These are phyloP conservation scores for Vireo griseus DNA, from an alignment of 2,797 vertebrate species.

Conservation along the genomic window DNA sequence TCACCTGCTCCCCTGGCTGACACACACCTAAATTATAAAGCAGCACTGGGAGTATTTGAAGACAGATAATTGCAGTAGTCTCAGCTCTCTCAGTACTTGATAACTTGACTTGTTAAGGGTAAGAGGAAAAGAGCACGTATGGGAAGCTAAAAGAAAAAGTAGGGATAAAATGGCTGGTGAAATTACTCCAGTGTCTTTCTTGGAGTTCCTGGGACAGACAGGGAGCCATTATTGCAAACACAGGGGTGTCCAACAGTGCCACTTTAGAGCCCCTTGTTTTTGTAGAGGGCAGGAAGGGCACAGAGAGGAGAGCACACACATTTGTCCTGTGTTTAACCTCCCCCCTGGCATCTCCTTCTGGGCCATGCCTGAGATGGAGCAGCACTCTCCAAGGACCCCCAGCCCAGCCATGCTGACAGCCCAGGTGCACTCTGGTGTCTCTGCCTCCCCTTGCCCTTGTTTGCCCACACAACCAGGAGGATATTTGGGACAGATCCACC, in stretches of 20 bases:
- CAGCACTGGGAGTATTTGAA: neutral
- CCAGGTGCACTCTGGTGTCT: neutral
- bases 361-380: neutral
- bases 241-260: no score
- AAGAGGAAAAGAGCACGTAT: neutral
- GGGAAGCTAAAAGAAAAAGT: neutral
- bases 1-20: neutral
- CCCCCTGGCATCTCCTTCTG: neutral
- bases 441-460: neutral
- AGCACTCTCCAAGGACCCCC: neutral
- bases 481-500: neutral
- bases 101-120: neutral
- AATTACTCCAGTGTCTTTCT: neutral
- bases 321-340: neutral
- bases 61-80: neutral
- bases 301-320: neutral
- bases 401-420: neutral
- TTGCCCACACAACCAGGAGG: neutral
- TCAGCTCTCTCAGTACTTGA: neutral
- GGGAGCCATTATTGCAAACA: neutral
- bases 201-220: neutral
- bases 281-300: neutral
- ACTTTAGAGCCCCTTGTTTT: neutral
- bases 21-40: neutral
- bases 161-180: neutral